Evolutionary conservation across 2,888 invertebrate species (phyloP).

Genomic region (Megastigmus dorsalis): DNA sequence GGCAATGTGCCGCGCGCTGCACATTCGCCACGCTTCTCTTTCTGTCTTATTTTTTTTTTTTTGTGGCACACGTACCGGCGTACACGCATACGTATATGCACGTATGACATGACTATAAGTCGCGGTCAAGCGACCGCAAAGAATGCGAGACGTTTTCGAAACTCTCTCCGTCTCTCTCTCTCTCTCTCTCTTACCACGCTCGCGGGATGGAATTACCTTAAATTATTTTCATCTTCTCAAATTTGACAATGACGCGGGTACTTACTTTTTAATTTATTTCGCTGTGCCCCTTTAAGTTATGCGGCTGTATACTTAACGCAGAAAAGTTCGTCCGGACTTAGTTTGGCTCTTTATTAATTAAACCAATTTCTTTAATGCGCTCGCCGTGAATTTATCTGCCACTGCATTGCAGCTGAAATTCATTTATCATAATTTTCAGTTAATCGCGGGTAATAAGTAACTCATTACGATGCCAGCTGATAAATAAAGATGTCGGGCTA

Average conservation of each 20-base stretch:
- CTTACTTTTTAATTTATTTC: slow-evolving; percentile 27
- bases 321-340: neutral
- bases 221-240: slow-evolving; percentile 50
- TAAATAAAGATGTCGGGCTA: no score
- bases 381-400: no score
- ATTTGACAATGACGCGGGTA: slow-evolving; percentile 46
- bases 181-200: neutral
- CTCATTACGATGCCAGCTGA: no score
- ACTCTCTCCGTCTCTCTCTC: slow-evolving; percentile 16
- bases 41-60: slow-evolving; percentile 29
- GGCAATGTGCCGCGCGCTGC: neutral
- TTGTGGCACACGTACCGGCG: no score
- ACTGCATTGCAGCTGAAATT: no score
- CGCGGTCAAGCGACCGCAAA: slow-evolving; percentile 52
- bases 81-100: neutral
- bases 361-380: no score
- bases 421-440: no score
- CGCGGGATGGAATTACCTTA: slow-evolving; percentile 47
- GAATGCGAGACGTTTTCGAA: slow-evolving; percentile 45
- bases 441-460: no score
- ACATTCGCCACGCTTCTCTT: slow-evolving; percentile 38
- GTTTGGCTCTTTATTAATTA: neutral
- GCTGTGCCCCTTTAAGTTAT: neutral
- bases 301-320: neutral
- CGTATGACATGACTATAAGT: slow-evolving; percentile 52